These are phyloP conservation scores for Malacoraja senta DNA, from an alignment of 2,797 vertebrate species.

Conservation along the genomic window DNA sequence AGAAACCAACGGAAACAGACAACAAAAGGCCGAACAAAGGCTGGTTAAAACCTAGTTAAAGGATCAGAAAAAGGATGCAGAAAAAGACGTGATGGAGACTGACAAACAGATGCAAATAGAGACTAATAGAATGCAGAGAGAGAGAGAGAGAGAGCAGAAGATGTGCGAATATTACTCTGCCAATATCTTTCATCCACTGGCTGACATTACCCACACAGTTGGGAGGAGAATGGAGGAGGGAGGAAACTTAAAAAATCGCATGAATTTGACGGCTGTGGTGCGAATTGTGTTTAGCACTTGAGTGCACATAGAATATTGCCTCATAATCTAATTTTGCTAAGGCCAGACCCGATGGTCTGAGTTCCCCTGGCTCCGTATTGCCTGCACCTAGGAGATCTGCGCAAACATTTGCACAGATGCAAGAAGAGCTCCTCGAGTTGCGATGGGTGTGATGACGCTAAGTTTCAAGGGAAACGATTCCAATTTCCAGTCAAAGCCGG, in stretches of 20 bases:
- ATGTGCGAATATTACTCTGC: slow-evolving; percentile 41
- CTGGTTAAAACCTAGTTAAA: slow-evolving; percentile 45
- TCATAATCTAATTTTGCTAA: slow-evolving; percentile 15
- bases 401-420: neutral
- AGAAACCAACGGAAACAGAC: slow-evolving; percentile 44
- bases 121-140: neutral
- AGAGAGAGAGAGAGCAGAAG: slow-evolving; percentile 44
- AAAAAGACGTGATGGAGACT: neutral
- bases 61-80: neutral
- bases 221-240: neutral
- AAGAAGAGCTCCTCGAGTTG: neutral
- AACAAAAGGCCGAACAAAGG: slow-evolving; percentile 41
- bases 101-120: neutral
- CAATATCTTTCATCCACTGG: neutral
- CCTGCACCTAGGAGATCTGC: neutral
- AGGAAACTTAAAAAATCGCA: neutral
- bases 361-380: neutral
- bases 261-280: slow-evolving; percentile 9
- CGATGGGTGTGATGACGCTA: neutral
- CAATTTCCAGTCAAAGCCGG: neutral
- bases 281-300: neutral
- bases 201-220: neutral
- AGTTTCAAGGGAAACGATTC: neutral
- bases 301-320: neutral
- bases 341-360: neutral